Conservation (phyloP, 2,113 vertebrate species). For the Cavia porcellus region DNA sequence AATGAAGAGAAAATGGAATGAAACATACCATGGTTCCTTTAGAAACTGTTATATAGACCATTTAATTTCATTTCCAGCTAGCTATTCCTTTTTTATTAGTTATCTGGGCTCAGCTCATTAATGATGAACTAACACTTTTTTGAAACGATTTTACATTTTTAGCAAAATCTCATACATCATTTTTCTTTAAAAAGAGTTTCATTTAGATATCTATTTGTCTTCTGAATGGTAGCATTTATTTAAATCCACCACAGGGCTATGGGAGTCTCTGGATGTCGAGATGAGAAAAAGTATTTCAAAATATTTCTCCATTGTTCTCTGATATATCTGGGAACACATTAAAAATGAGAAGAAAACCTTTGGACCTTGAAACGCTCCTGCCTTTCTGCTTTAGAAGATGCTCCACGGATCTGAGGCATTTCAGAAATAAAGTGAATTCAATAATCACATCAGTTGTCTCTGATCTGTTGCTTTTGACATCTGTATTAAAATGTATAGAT, state of each 20-base stretch:
- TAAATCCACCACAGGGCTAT: background rate
- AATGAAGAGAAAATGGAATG: slow-evolving; percentile 25
- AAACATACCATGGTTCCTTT: background rate
- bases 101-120: background rate
- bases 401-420: background rate
- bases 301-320: background rate
- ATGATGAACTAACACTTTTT: background rate
- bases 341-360: background rate
- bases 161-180: background rate
- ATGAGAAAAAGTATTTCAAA: background rate
- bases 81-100: background rate
- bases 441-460: background rate
- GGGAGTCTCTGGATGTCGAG: background rate
- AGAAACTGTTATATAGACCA: background rate
- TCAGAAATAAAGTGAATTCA: slow-evolving; percentile 25
- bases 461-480: background rate
- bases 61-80: background rate
- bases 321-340: background rate
- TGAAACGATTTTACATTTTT: background rate
- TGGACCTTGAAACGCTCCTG: background rate
- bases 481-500: background rate
- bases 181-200: background rate
- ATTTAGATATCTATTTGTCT: background rate
- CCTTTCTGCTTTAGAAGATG: background rate
- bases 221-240: background rate